Evolutionary conservation across 2,888 invertebrate species (phyloP), one percentile per base, ranked within the genome.

Genomic region (Morinoia aosen): DNA sequence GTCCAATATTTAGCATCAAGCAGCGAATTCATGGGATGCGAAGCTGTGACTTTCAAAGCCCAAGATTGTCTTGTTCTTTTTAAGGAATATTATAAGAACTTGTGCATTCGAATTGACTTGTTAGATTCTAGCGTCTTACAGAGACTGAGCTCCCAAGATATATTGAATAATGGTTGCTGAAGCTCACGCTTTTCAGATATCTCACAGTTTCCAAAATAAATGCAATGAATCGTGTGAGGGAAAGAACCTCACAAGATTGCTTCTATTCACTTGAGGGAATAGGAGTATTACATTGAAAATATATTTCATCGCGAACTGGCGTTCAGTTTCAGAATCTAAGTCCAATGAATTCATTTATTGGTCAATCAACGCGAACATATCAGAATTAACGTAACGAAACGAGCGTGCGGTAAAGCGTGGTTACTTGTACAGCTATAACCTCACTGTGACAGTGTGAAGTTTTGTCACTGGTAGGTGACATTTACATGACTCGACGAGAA

Each of bases 11-110:
- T 33, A 33, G 25, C 76, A 76, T 16, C 76, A 76, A 1, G 33
- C 7, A 76, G 25, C 33, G 25, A 76, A 33, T 33, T 10, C 19
- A 76, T 14, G 76, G 76, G 25, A 25, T 76, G 76, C 76, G 10
- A 33, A 76, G 76, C 76, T 76, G 8, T 33, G 76, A 8, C 76
- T 76, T 76, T 76, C 10, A 33, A 33, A 33, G 25, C 76, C 33
- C 76, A 48, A 33, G 76, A 76, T 76, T 76, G 76, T 12, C 33
- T 76, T 33, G 76, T 76, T 76, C 12, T 76, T 76, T 76, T 76
- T 76, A 10, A 76, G n/a, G 76, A 76, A 76, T 76, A 76, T 76
- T 76, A 76, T 76, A 76, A 76, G 76, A 76, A 76, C 76, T 76
- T 76, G 76, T 19, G 76, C 76, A 76, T 76, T 76, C 76, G 76